A percentile compares a stretch with the other conserved stretches of the same genome.
These are phyloP conservation scores for Diorhabda sublineata DNA, from an alignment of 1,140 invertebrate genomes.

Conservation along the genomic window DNA sequence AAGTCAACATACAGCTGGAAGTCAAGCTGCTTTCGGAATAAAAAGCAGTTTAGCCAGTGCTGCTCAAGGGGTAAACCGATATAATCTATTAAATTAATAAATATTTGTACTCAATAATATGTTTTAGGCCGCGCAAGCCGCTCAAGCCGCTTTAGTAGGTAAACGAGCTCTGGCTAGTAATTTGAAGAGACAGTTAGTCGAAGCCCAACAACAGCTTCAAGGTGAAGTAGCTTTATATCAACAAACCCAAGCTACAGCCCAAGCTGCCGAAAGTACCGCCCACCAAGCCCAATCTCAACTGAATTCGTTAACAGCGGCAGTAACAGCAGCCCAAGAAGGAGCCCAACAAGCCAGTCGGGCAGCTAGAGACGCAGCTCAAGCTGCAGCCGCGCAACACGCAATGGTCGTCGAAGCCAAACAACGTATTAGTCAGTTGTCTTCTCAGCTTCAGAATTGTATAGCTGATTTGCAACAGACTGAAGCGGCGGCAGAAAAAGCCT, in stretches of 20 bases:
- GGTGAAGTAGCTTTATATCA: slow-evolving; percentile 32
- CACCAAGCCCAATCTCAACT: slow-evolving; percentile 32
- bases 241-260: slow-evolving; percentile 28
- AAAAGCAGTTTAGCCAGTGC: slow-evolving; percentile 34
- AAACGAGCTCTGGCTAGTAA: slow-evolving; percentile 34
- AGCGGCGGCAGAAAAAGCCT: slow-evolving; percentile 14
- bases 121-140: slow-evolving; percentile 33
- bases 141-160: slow-evolving; percentile 36
- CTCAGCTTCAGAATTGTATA: slow-evolving; percentile 28
- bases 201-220: slow-evolving; percentile 31
- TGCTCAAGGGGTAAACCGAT: slow-evolving; percentile 30
- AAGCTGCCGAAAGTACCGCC: slow-evolving; percentile 29
- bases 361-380: slow-evolving; percentile 22
- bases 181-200: slow-evolving; percentile 29
- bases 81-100: background rate
- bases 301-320: slow-evolving; percentile 23
- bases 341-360: background rate
- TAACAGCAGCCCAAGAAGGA: background rate
- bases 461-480: slow-evolving; percentile 31
- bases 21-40: slow-evolving; percentile 34
- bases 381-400: slow-evolving; percentile 32
- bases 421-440: slow-evolving; percentile 21
- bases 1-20: slow-evolving; percentile 35
- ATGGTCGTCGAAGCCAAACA: slow-evolving; percentile 35
- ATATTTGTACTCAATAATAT: background rate